Base-by-base conservation (phyloP, 2,888 invertebrate genomes). In the Aspidapion aeneum region DNA sequence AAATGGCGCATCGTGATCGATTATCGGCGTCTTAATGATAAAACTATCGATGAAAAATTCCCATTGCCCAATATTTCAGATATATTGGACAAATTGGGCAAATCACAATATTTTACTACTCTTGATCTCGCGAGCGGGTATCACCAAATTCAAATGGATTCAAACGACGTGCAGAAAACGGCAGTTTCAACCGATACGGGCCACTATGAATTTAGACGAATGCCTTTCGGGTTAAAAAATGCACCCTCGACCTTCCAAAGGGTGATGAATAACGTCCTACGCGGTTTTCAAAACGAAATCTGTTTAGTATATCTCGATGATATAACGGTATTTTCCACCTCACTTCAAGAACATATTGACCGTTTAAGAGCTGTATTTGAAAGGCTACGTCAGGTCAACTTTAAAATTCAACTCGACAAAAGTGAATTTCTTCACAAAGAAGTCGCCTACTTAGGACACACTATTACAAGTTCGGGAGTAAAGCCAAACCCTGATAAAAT, bases 391-490 rank as follows among this genome's bases (percentile, higher is more conserved):
- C 3, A 35, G 12, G 35, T 12, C 3, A 35, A 35, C 12, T 35
- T 35, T 7, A 35, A 35, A 12, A 35, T 35, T 7, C 35, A 35
- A 12, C 35, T 12, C 12, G 35, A 35, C 12, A 35, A 35, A 35
- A 7, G 35, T 35, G 35, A 35, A 35, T 35, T 35, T 35, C 12
- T 35, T 7, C 3, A 12, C 3, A 35, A 35, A 35, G 35, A 35
- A 35, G 35, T 35, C 5, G 35, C 58, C 20, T 71, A 58, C 57
- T 55, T 71, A 2, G 68, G 66, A 48, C 67, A 68, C 19, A 49
- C 66, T 1, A 58, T 68, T 18, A 64, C 63, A n/a, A 60, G 56
- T 2, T 35, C 63, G 2, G 65, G 63, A 16, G 58, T 67, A 21
- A 67, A 66, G 57, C 67, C 66, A 7, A 68, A 68, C 19, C 66